Percentiles rank a stretch among this genome's conserved stretches.
phyloP scores from a whole-genome alignment of 2,888 invertebrate genomes.

The Maniola hyperantus region DNA sequence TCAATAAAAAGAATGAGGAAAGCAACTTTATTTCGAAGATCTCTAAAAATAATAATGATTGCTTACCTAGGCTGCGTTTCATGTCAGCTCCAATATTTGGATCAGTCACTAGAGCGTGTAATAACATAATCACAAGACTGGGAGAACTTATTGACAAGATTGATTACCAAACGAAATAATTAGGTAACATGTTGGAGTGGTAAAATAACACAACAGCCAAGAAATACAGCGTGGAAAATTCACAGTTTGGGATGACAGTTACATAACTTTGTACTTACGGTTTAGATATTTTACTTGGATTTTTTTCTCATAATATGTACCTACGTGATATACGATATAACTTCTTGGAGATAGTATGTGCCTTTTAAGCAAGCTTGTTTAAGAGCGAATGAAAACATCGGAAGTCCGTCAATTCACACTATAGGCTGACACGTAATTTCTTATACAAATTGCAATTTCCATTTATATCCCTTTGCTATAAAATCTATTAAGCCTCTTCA shows the following conservation, averaged over 20 bases:
- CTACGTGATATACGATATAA: no score
- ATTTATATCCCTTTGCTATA: conserved; percentile 9
- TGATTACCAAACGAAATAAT: conserved; percentile 14
- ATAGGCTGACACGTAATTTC: not conserved
- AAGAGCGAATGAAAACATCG: no score
- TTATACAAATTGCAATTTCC: conserved; percentile 2
- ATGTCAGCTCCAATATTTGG: not conserved
- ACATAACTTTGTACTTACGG: not conserved
- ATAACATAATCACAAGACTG: conserved; percentile 10
- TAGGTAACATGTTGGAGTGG: not conserved
- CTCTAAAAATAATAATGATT: not conserved
- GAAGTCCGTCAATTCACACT: no score
- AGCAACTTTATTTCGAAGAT: no score
- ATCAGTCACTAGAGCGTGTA: conserved; percentile 8
- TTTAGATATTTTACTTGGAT: no score
- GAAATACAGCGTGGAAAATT: not conserved
- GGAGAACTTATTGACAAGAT: conserved; percentile 15
- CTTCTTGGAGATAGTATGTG: no score
- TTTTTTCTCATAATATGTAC: no score
- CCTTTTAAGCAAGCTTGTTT: no score
- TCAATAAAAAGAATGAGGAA: no score
- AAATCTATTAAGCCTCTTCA: not conserved
- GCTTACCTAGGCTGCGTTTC: not conserved
- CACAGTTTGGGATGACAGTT: conserved; percentile 2
- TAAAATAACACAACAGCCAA: not conserved